Evolutionary conservation across 2,888 invertebrate genomes (phyloP), one percentile per base, ranked within the genome.

Genomic region (Escarpia spicata): DNA sequence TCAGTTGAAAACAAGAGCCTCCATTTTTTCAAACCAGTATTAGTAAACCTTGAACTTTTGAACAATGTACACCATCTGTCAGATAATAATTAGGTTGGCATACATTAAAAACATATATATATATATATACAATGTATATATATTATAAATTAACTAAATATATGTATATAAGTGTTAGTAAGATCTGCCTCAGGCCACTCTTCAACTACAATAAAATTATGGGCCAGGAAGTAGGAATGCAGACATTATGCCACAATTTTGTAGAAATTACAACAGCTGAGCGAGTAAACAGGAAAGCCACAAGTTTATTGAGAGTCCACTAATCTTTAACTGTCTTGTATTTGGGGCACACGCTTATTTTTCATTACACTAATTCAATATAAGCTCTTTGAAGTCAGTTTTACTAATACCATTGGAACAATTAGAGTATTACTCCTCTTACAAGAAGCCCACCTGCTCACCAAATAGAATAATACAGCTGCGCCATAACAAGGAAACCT

Each of bases 281-380:
- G 26, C 75, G 19, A 0, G 52, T 52, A 6, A 52, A 52, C 52
- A 52, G 52, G 9, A 52, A 4, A 52, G 52, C 52, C 52, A 52
- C n/a, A n/a, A 26, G 1, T 26, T 75, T 75, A 26, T 26, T 3
- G 19, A 75, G 75, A 15, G 4, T 75, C 26, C 75, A 75, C 6
- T 75, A 75, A 15, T 19, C 4, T 3, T 19, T 15, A 15, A 75
- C 52, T 52, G 52, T 4, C 52, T 19, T 75, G 19, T 75, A 75
- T 6, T 6, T 75, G 26, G 26, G 19, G n/a, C 75, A 75, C 26
- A 15, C 19, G n/a, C 6, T 26, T 26, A 75, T 75, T 75, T 19
- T 75, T 75, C 75, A 26, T 75, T 75, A 75, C 75, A 75, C 75
- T 75, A 75, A 75, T 52, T 75, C 75, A 75, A 75, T 75, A 26